Evolutionary conservation across 2,113 vertebrate genomes (phyloP), one percentile per base, ranked within the genome.

Genomic region (Pao palembangensis): DNA sequence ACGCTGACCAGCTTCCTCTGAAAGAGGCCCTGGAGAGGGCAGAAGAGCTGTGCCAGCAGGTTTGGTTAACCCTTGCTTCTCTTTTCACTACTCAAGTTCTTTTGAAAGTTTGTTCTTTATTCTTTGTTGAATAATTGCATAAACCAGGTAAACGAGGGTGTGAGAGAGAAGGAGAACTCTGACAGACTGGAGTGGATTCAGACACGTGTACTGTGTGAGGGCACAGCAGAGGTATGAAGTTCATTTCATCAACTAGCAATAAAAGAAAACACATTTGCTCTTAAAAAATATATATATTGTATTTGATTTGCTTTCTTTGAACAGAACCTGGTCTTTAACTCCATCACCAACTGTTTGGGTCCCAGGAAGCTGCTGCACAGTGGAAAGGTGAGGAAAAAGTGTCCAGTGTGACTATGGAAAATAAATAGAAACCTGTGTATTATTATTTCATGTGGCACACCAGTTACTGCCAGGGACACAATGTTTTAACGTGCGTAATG

Each of bases 181-280:
- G 97, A 99, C 75, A 87, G 94, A 19, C 91, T 99, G 69, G 96
- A 98, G 15, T 99, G 97, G 97, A 94, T 98, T 58, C 96, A 99
- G 84, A 83, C 79, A 2, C 97, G 96, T 0, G 89, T 98, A 5
- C 95, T 95, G 76, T 95, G 94, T 5, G 97, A 99, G 3, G 94
- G 94, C 0, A 74, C 93, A 5, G 83, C 88, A 0, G 97, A 98
- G 94, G 97, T 99, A 84, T 2, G 19, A n/a, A 6, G 23, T 51
- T 19, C 1, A 51, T 23, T 42, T 34, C n/a, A 46, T 46, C 12
- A 17, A 28, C 47, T 59, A 38, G 34, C 8, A 53, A 18, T 20
- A 4, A 47, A 43, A 21, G 6, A 2, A 34, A 18, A 28, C 10
- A 31, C 25, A 4, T 25, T 2, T 38, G 34, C 8, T 12, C 34